Evolutionary conservation across 2,113 vertebrate genomes (phyloP), one percentile per base, ranked within the genome.

Genomic region (Leptobrachium leishanense): DNA sequence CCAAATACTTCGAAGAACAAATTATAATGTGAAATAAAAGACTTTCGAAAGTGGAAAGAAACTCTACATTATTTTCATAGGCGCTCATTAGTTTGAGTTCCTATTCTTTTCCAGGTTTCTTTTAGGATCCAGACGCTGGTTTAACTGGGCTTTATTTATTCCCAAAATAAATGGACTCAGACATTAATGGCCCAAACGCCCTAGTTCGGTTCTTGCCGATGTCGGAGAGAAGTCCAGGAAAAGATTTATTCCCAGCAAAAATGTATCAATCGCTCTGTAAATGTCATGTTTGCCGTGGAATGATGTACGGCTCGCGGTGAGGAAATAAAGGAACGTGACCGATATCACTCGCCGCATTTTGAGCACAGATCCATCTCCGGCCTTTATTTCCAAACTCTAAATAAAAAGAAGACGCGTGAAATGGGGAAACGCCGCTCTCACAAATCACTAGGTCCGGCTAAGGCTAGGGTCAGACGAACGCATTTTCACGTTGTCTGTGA

Each of bases 391-490:
- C 2, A 43, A 53, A 43, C 43, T 42, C 43, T 66, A 59, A 69
- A 77, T 59, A 44, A 64, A 72, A 20, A 64, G 43, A 41, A 43
- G 53, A 72, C 50, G 46, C 59, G 72, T 64, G 72, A 78, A 78
- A 41, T 43, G 8, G 11, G 6, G 13, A 57, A 7, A 20, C 41
- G 43, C 12, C 12, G 64, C 46, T 11, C 31, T 4, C 50, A 20
- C 20, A 72, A 71, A 63, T 78, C 12, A 78, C 20, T 39, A 3
- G 64, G 20, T 31, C 39, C 62, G n/a, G 0, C 43, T 5, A n/a
- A n/a, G n/a, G n/a, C n/a, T n/a, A n/a, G n/a, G n/a, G n/a, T n/a
- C n/a, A n/a, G n/a, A n/a, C n/a, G n/a, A n/a, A n/a, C n/a, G n/a
- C n/a, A n/a, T n/a, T n/a, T n/a, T n/a, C n/a, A n/a, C n/a, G n/a